Base-by-base conservation (phyloP, 2,888 invertebrate species). In the Ormyrus pomaceus region DNA sequence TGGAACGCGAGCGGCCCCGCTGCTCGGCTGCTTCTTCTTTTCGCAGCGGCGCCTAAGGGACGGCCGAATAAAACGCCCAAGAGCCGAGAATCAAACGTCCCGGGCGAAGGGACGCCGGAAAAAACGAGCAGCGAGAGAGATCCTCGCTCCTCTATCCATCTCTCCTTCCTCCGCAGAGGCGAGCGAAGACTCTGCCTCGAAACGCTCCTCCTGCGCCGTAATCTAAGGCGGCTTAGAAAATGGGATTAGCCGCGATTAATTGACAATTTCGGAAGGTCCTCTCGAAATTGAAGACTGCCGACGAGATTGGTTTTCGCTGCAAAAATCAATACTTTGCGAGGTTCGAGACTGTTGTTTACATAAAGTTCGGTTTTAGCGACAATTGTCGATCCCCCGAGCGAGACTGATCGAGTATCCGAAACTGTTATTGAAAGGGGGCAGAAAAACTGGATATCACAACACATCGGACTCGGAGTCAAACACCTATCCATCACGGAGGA, bases 31-130 rank as follows among this genome's bases (percentile, higher is more conserved):
- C 34, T 34, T 34, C 34, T 34, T 34, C 34, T 34, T 34, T 34
- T 34, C 51, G 34, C 5, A n/a, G 50, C 56, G 77, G 72, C 78
- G 81, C 66, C 85, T 82, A 80, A 82, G 81, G 82, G 84, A 85
- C 84, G 82, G 80, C 77, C 82, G 78, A 82, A 84, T 78, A 66
- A 82, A 82, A 82, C 84, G 72, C 77, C 81, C 80, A 82, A 79
- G 74, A 69, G 76, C 13, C 11, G 55, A 7, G 56, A 64, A 70
- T 70, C 56, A 53, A 70, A 56, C 69, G 62, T 71, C 58, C 45
- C 8, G 8, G 10, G 51, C 56, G 10, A 68, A 66, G 55, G 46
- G 45, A n/a, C 46, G 62, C 3, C 2, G 19, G 9, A 48, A n/a
- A 59, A 34, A 53, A n/a, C 9, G 9, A 50, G 10, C 50, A 51